phyloP scores from a whole-genome alignment of 2,888 invertebrate species.

The Autographa gamma region DNA sequence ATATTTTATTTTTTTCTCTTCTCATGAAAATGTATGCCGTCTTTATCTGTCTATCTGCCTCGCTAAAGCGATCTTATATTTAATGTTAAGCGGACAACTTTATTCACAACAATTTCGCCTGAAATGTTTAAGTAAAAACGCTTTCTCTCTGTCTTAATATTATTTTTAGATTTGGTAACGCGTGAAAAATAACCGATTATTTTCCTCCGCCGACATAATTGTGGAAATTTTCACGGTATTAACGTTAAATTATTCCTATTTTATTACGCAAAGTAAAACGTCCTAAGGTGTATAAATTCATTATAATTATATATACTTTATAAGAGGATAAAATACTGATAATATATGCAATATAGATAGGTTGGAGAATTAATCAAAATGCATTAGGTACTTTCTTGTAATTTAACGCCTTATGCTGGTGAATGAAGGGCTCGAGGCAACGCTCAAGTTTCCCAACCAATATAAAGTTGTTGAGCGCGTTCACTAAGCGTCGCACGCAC shows the following conservation, averaged over 20 bases:
- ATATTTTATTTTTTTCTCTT: conserved; percentile 77
- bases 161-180: conserved; percentile 73
- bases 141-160: conserved; percentile 64
- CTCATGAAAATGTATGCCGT: conserved; percentile 82
- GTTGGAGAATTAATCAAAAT: conserved; percentile 48
- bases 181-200: conserved; percentile 65
- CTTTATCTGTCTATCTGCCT: conserved; percentile 82
- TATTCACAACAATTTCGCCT: conserved; percentile 74
- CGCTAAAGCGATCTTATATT: conserved; percentile 83
- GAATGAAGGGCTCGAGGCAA: conserved; percentile 68
- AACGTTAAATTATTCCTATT: conserved; percentile 37
- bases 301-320: conserved; percentile 28
- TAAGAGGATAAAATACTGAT: conserved; percentile 17
- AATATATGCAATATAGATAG: conserved; percentile 6
- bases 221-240: conserved; percentile 44
- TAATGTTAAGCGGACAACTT: conserved; percentile 81
- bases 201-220: conserved; percentile 60
- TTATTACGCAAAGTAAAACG: conserved; percentile 30
- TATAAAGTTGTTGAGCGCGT: conserved; percentile 83
- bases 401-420: conserved; percentile 60
- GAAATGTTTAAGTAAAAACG: conserved; percentile 70
- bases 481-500: conserved; percentile 85
- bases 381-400: conserved; percentile 56
- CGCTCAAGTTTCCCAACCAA: conserved; percentile 84
- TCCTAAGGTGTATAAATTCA: conserved; percentile 28